Conservation (phyloP, 1,140 invertebrate genomes). For the Bombus consobrinus region DNA sequence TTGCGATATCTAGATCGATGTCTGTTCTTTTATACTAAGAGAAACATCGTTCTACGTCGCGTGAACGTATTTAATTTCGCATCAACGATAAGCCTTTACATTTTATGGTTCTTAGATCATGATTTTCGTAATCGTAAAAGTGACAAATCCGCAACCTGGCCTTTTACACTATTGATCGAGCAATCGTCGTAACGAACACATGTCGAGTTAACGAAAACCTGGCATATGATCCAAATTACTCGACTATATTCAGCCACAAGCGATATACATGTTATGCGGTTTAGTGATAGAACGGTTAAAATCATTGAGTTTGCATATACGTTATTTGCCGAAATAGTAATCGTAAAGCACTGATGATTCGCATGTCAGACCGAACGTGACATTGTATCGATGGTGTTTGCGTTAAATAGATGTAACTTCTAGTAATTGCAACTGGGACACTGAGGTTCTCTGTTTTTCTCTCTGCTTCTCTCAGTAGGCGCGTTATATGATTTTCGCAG, state of each 20-base stretch:
- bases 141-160: no score
- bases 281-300: neutral
- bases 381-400: neutral
- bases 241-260: neutral
- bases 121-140: no score
- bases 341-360: neutral
- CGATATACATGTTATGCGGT: neutral
- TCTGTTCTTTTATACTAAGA: no score
- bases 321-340: neutral
- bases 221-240: neutral
- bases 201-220: no score
- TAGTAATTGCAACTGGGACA: neutral
- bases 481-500: no score
- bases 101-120: no score
- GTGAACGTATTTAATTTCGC: no score
- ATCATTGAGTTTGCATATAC: neutral
- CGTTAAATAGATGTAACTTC: slow-evolving; percentile 4
- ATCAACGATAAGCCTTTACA: no score
- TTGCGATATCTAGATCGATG: no score
- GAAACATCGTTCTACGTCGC: no score
- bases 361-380: neutral
- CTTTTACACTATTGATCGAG: no score
- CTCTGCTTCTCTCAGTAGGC: neutral
- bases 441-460: neutral
- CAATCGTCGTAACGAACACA: no score